Conservation (phyloP, 2,113 vertebrate genomes). For the Limnothrissa miodon region DNA sequence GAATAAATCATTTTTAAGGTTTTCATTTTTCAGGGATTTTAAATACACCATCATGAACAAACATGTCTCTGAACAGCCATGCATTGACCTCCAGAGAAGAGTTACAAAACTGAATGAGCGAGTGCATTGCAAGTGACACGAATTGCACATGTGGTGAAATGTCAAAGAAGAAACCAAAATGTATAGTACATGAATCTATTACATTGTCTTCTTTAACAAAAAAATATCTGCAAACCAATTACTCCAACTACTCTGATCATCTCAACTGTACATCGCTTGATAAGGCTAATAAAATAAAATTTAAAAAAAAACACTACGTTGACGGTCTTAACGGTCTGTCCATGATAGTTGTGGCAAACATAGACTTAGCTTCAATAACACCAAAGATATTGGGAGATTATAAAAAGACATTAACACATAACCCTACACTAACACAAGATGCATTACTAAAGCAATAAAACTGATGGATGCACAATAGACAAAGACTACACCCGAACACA, state of each 20-base stretch:
- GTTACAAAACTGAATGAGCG: conserved; percentile 31
- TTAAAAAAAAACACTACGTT: conserved; percentile 7
- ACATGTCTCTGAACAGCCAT: conserved; percentile 31
- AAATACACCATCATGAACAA: conserved; percentile 38
- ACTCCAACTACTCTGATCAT: not conserved
- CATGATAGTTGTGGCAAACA: not conserved
- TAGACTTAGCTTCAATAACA: not conserved
- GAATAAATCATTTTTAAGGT: conserved; percentile 56
- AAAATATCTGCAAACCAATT: not conserved
- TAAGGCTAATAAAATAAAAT: not conserved
- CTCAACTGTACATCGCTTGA: not conserved
- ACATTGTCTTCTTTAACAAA: not conserved
- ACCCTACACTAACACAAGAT: not conserved
- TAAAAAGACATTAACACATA: conserved; percentile 8
- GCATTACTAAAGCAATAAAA: not conserved
- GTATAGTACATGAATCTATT: not conserved
- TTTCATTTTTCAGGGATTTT: conserved; percentile 59
- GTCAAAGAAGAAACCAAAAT: not conserved
- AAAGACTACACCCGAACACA: not conserved
- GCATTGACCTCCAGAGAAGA: not conserved
- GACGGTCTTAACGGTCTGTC: not conserved
- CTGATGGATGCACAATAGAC: conserved; percentile 2
- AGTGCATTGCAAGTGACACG: not conserved
- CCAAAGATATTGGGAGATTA: not conserved
- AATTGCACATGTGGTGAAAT: not conserved